Evolutionary conservation across 2,797 vertebrate species (phyloP).

Genomic region (Sebastes reedi): DNA sequence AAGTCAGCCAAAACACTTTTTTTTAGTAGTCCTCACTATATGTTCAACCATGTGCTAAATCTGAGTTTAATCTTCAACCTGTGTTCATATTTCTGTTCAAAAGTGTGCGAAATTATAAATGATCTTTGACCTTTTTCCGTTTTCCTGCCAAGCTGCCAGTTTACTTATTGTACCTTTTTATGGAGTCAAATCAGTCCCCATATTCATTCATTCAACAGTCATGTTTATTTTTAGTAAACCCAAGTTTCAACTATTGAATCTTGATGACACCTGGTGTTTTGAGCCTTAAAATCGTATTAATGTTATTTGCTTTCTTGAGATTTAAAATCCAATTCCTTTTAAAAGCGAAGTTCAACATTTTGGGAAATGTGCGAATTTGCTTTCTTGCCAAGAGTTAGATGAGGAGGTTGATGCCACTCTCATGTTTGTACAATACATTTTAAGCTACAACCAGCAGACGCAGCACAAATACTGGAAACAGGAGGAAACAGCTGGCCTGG

Average conservation of each 20-base stretch:
- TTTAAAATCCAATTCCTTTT: not conserved
- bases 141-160: not conserved
- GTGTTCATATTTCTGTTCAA: not conserved
- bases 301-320: not conserved
- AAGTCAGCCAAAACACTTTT: not conserved
- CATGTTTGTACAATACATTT: not conserved
- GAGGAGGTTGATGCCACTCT: not conserved
- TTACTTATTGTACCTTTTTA: not conserved
- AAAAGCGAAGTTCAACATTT: not conserved
- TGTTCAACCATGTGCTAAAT: slow-evolving; percentile 35
- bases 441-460: not conserved
- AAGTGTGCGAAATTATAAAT: not conserved
- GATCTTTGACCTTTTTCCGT: not conserved
- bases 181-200: not conserved
- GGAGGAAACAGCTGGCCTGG: not conserved
- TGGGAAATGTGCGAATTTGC: not conserved
- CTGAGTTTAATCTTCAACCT: slow-evolving; percentile 60
- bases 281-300: not conserved
- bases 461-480: not conserved
- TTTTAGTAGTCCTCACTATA: not conserved
- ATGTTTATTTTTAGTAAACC: not conserved
- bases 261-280: not conserved
- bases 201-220: not conserved
- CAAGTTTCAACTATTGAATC: not conserved
- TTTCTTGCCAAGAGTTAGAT: not conserved